These are phyloP conservation scores for Ligdia adustata DNA, from an alignment of 2,888 invertebrate species.

Conservation along the genomic window DNA sequence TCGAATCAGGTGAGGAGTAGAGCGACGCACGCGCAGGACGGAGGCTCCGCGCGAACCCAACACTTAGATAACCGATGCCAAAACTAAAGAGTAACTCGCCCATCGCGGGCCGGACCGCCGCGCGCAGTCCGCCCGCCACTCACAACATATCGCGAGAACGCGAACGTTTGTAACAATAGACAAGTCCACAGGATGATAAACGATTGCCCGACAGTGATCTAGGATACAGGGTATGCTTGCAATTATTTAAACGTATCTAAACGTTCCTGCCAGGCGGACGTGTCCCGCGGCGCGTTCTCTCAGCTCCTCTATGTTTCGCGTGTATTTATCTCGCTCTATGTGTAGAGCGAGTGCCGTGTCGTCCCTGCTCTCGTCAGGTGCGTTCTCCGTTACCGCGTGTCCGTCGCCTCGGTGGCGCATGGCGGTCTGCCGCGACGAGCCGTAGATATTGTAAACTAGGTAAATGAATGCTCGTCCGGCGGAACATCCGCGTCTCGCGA, in stretches of 20 bases:
- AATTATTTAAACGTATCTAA: constrained; percentile 91
- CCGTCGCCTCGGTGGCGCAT: constrained; percentile 35
- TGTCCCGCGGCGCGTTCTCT: constrained; percentile 65
- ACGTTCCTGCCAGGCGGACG: constrained; percentile 78
- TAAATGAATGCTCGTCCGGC: constrained; percentile 30
- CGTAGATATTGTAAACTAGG: constrained; percentile 35
- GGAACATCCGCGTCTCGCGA: constrained; percentile 38
- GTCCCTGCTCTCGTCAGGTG: constrained; percentile 55
- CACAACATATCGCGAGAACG: constrained; percentile 74
- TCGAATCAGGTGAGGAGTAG: constrained; percentile 26
- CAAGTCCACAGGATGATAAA: constrained; percentile 68
- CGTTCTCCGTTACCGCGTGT: constrained; percentile 60
- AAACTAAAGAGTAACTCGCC: constrained; percentile 54
- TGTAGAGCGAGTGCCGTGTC: constrained; percentile 50
- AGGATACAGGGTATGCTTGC: constrained; percentile 98
- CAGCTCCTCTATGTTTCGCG: constrained; percentile 80
- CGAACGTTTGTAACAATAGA: constrained; percentile 68
- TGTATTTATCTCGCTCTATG: constrained; percentile 61
- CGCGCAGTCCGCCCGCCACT: constrained; percentile 24
- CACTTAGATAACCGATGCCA: constrained; percentile 78
- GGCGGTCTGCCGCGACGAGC: constrained; percentile 26
- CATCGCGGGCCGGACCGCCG: constrained; percentile 48
- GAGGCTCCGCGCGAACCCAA: constrained; percentile 49
- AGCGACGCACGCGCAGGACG: constrained; percentile 9
- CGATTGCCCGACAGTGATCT: constrained; percentile 89